A percentile compares a stretch with the other conserved stretches of the same genome.
Evolutionary conservation across 1,140 invertebrate species (phyloP).

Genomic region (Colletes latitarsis): DNA sequence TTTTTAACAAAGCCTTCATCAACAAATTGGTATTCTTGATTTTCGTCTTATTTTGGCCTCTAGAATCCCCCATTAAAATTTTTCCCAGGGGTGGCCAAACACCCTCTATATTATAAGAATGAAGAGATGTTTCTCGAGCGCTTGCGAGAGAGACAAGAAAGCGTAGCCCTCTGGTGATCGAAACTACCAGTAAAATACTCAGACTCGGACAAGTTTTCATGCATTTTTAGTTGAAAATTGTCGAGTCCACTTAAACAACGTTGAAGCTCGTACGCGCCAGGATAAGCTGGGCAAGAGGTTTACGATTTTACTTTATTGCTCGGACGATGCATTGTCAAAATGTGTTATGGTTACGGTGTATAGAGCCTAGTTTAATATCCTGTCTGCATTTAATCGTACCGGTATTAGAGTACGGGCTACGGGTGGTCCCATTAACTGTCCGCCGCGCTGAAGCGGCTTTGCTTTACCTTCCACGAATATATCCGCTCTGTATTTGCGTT

Average conservation of each 20-base stretch:
- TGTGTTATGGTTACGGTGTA: constrained; percentile 70
- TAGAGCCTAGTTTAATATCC: constrained; percentile 77
- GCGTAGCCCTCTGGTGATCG: too few relatives aligned
- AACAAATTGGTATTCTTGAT: too few relatives aligned
- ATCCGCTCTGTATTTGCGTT: constrained; percentile 66
- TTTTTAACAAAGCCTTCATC: too few relatives aligned
- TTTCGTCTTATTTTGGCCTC: too few relatives aligned
- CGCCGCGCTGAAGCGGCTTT: constrained; percentile 62
- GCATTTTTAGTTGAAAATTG: background rate
- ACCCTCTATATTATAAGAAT: too few relatives aligned
- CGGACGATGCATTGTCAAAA: constrained; percentile 77
- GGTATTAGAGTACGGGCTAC: constrained; percentile 72
- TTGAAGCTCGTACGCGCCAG: constrained; percentile 14
- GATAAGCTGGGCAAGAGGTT: constrained; percentile 69
- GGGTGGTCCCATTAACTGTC: constrained; percentile 76
- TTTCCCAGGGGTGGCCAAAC: too few relatives aligned
- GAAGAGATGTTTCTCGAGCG: too few relatives aligned
- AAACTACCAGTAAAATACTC: too few relatives aligned
- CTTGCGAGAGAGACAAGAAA: too few relatives aligned
- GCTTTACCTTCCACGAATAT: constrained; percentile 65
- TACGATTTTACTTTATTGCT: constrained; percentile 76
- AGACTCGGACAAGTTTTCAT: too few relatives aligned
- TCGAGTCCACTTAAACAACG: constrained; percentile 13
- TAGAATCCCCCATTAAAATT: too few relatives aligned
- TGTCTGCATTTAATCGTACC: constrained; percentile 77